These are phyloP conservation scores for Aythya baeri DNA, from an alignment of 2,113 vertebrate genomes.

Conservation along the genomic window DNA sequence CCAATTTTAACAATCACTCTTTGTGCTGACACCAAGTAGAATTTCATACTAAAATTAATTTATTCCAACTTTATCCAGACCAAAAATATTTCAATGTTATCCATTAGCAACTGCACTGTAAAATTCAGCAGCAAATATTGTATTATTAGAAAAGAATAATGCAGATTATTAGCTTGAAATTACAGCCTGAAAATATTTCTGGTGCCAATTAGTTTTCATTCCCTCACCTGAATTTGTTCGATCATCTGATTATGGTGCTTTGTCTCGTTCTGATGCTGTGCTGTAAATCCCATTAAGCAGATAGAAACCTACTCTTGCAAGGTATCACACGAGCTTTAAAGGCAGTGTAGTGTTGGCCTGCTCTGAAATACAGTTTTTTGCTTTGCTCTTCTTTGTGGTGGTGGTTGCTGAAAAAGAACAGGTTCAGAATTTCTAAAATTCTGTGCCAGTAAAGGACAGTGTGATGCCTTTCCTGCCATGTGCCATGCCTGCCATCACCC, in stretches of 20 bases:
- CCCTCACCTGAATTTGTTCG: background rate
- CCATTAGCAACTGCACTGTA: background rate
- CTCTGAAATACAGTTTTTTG: background rate
- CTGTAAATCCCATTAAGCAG: background rate
- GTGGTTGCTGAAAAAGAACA: background rate
- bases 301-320: background rate
- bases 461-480: background rate
- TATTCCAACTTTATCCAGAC: background rate
- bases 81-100: constrained; percentile 21
- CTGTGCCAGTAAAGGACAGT: background rate
- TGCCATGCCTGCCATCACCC: background rate
- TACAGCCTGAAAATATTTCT: background rate
- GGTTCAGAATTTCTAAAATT: background rate
- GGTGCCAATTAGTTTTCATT: background rate
- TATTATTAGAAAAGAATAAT: background rate
- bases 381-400: fast-evolving
- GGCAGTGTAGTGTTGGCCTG: background rate
- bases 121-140: background rate
- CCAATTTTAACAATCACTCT: background rate
- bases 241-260: background rate
- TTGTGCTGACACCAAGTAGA: background rate
- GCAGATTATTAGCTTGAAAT: background rate
- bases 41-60: constrained; percentile 12
- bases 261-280: background rate
- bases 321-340: background rate